phyloP scores from a whole-genome alignment of 2,888 invertebrate genomes.

The Eupithecia subumbrata region DNA sequence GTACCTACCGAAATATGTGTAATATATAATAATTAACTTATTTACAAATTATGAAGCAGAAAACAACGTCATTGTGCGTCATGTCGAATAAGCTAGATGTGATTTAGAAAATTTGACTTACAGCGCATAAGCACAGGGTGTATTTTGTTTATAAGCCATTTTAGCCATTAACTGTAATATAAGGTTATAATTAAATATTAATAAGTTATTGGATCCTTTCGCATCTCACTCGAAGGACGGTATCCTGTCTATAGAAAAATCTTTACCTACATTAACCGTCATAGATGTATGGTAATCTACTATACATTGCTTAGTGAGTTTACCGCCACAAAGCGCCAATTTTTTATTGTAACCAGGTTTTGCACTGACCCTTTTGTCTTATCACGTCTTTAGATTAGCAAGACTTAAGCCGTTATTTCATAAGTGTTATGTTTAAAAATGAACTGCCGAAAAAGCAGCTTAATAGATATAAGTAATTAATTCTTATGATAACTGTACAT shows the following conservation, averaged over 20 bases:
- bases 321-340: constrained; percentile 41
- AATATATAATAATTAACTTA: constrained; percentile 5
- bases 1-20: neutral
- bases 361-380: constrained; percentile 25
- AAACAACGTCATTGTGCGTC: constrained; percentile 32
- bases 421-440: constrained; percentile 40
- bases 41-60: constrained; percentile 10
- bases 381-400: constrained; percentile 25
- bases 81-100: constrained; percentile 51
- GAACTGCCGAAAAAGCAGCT: constrained; percentile 37
- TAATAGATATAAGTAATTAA: constrained; percentile 43
- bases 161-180: constrained; percentile 41
- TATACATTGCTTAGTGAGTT: constrained; percentile 42
- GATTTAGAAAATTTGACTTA: constrained; percentile 52
- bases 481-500: constrained; percentile 43
- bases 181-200: constrained; percentile 45
- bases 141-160: constrained; percentile 57
- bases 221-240: neutral
- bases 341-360: constrained; percentile 19
- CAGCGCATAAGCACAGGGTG: constrained; percentile 69
- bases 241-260: neutral
- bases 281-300: constrained; percentile 24
- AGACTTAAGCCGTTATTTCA: constrained; percentile 22
- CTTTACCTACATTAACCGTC: constrained; percentile 43
- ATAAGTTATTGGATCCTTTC: constrained; percentile 45